Conservation (phyloP, 2,113 vertebrate species). For the Diphyllodes magnificus region DNA sequence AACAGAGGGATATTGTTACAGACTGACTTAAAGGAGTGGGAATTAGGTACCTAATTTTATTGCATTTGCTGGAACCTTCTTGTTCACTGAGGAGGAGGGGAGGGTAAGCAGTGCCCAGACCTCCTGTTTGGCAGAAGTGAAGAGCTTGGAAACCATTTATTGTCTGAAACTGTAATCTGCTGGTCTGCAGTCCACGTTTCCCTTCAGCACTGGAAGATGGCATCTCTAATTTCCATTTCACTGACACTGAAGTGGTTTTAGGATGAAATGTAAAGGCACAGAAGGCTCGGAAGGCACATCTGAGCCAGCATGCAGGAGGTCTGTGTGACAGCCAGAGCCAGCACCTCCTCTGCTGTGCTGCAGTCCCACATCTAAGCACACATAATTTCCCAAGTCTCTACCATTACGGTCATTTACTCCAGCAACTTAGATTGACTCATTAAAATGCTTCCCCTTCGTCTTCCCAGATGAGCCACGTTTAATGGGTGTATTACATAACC, state of each 20-base stretch:
- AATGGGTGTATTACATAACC: neutral
- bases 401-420: slow-evolving; percentile 8
- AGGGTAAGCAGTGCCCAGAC: neutral
- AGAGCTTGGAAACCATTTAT: neutral
- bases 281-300: neutral
- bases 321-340: neutral
- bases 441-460: neutral
- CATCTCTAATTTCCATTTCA: neutral
- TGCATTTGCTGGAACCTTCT: neutral
- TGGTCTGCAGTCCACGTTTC: neutral
- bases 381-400: neutral
- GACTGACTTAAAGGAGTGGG: neutral
- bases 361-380: neutral
- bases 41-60: neutral
- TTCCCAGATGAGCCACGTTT: neutral
- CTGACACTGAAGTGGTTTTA: neutral
- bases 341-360: neutral
- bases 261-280: neutral
- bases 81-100: neutral
- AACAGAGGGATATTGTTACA: neutral
- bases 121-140: neutral
- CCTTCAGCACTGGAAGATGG: neutral
- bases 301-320: neutral
- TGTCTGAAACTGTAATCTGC: neutral
- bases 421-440: neutral